Evolutionary conservation across 2,113 vertebrate species (phyloP).

Genomic region (Otolemur garnettii): DNA sequence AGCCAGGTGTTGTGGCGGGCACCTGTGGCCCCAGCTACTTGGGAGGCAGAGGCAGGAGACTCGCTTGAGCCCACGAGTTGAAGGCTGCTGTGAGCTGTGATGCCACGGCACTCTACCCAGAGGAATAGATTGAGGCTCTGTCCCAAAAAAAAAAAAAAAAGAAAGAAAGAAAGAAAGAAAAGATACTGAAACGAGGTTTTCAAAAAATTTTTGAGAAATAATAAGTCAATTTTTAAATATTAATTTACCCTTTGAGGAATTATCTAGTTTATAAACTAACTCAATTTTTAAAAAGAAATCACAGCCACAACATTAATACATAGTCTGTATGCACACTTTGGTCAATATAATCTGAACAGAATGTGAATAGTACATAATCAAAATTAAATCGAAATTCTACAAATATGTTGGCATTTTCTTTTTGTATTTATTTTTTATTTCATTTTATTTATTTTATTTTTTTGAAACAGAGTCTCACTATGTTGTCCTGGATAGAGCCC

Average conservation of each 20-base stretch:
- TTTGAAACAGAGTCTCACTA: too few species aligned
- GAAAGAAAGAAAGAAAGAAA: neutral
- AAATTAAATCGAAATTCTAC: neutral
- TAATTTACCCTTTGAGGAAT: neutral
- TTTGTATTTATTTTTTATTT: too few species aligned
- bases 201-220: neutral
- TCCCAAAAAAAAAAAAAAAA: too few species aligned
- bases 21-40: too few species aligned
- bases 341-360: neutral
- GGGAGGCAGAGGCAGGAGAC: too few species aligned
- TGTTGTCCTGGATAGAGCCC: too few species aligned
- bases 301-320: neutral
- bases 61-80: too few species aligned
- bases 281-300: neutral
- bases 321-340: neutral
- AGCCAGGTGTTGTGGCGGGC: too few species aligned
- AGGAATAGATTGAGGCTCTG: too few species aligned
- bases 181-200: neutral
- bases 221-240: neutral
- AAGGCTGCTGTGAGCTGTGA: too few species aligned
- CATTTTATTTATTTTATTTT: too few species aligned
- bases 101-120: too few species aligned
- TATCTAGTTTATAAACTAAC: neutral
- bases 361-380: neutral
- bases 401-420: neutral